Conservation (phyloP, 23 tunicate genomes). For the Halocynthia roretzi region DNA sequence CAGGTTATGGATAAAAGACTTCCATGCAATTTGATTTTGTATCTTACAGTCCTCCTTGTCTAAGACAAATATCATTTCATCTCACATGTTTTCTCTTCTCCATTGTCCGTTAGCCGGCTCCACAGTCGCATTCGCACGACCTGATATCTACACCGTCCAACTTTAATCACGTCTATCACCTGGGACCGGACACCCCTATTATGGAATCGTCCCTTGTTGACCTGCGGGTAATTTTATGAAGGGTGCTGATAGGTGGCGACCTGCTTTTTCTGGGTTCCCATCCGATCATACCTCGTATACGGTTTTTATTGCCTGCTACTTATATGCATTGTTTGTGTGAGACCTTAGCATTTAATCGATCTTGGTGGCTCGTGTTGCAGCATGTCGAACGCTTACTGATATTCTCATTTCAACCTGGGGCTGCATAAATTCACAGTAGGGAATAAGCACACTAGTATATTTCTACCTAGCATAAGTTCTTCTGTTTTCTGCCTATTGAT, state of each 20-base stretch:
- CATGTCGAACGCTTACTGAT: background rate
- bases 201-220: conserved; percentile 26
- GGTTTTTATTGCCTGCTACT: background rate
- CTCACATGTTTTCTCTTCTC: background rate
- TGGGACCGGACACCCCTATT: conserved; percentile 52
- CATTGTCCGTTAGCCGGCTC: conserved; percentile 17
- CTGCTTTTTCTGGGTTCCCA: background rate
- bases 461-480: too few relatives aligned
- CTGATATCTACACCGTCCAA: conserved; percentile 78
- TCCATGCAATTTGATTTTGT: too few relatives aligned
- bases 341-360: background rate
- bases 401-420: too few relatives aligned
- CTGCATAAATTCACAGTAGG: too few relatives aligned
- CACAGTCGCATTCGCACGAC: conserved; percentile 69
- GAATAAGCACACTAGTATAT: too few relatives aligned
- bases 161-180: conserved; percentile 89
- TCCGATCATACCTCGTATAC: background rate
- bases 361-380: background rate
- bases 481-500: too few relatives aligned
- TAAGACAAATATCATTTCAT: background rate
- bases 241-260: conserved; percentile 2
- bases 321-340: background rate
- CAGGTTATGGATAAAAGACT: too few relatives aligned
- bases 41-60: too few relatives aligned
- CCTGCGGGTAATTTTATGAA: conserved; percentile 16